Evolutionary conservation across 2,888 invertebrate genomes (phyloP), one percentile per base, ranked within the genome.

Genomic region (Mesorhabditis spiculigera): DNA sequence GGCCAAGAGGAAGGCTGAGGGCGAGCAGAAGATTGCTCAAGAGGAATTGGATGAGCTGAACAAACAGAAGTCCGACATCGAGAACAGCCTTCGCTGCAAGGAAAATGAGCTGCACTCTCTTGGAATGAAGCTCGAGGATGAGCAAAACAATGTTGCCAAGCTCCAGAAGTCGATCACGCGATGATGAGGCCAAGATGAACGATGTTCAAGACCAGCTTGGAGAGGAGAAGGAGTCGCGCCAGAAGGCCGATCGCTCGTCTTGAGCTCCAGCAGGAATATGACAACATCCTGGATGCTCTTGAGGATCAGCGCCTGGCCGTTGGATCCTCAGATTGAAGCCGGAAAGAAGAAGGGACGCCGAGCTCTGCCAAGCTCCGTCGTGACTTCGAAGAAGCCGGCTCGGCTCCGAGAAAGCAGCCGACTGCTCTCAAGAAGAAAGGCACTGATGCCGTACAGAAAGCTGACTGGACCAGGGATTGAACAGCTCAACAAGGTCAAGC

Each of bases 301-400:
- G 98, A 99, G 89, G 85, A 85, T 16, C 93, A 94, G 88, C 92
- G 95, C 85, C 93, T 93, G 83, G 94, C 95, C 89, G 91, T 97
- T 82, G 93, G 93, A 89, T 74, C 76, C 61, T n/a, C 80, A 80
- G 70, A 86, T 88, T 73, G 80, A 98, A 89, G 92, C 98, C 87
- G 97, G 97, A 92, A 98, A 97, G 91, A 97, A 97, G 90, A 93
- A 97, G 83, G n/a, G 98, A 98, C 89, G 93, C 95, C 86, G 97
- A 98, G 90, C 91, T 98, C 86, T n/a, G 92, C 94, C 90, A 97
- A 97, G 89, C 91, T 98, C 84, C 92, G 97, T 85, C 93, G 95
- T 84, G 97, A 98, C 89, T 91, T 97, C 86, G 97, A 98, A 89
- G 97, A 97, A 89, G 91, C 93, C 87, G 74, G 95, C 93, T 98